phyloP scores from a whole-genome alignment of 1,140 invertebrate species.

The Drosophila dunni region DNA sequence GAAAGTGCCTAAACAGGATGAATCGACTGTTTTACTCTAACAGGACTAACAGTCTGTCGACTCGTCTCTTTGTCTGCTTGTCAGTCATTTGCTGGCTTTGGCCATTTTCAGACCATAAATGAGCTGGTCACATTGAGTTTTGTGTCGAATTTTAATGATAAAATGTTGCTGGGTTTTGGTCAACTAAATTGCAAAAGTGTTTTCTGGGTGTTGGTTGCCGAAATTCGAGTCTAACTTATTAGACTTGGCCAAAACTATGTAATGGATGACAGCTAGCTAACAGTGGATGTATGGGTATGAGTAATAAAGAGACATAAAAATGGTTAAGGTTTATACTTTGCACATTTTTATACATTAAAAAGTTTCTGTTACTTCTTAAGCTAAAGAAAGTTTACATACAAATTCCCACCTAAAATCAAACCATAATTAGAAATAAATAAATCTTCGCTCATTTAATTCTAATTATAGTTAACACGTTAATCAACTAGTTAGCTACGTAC shows the following conservation, averaged over 20 bases:
- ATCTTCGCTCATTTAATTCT: no score
- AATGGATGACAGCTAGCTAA: background rate
- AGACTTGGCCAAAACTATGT: slow-evolving; percentile 2
- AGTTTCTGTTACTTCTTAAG: no score
- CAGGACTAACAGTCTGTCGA: background rate
- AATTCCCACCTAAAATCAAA: no score
- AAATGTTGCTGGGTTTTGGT: slow-evolving; percentile 17
- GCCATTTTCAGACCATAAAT: slow-evolving; percentile 23
- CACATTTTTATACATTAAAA: no score
- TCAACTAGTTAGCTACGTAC: background rate
- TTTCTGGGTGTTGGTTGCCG: background rate
- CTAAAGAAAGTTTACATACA: no score
- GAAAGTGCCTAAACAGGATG: slow-evolving; percentile 12
- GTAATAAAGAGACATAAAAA: background rate
- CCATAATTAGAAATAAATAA: no score
- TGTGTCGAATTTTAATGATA: slow-evolving; percentile 25
- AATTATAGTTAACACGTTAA: no score
- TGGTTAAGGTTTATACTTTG: no score
- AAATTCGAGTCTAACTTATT: slow-evolving; percentile 4
- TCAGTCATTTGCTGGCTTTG: background rate
- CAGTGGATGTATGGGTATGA: background rate
- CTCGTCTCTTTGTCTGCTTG: background rate
- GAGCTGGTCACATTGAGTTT: slow-evolving; percentile 16
- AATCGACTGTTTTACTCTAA: background rate
- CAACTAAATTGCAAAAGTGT: slow-evolving; percentile 5